These are phyloP conservation scores for Melolontha melolontha DNA, from an alignment of 2,888 invertebrate genomes.

Conservation along the genomic window DNA sequence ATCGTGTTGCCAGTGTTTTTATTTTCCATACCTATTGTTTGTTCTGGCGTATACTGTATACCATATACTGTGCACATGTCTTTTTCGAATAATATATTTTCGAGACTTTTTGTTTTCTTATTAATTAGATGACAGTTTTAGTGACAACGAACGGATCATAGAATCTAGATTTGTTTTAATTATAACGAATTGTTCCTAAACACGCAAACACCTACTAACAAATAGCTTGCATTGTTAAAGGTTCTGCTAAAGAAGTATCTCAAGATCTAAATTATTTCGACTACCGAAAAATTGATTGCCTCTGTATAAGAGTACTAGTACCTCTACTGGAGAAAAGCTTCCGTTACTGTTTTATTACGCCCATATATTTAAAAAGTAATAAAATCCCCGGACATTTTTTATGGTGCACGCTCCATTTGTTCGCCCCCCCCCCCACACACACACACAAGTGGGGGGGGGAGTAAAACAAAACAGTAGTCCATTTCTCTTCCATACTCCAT, in stretches of 20 bases:
- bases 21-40: too few species aligned
- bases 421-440: slow-evolving; percentile 34
- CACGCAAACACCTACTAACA: not conserved
- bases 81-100: too few species aligned
- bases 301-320: slow-evolving; percentile 1
- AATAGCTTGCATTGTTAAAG: not conserved
- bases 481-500: not conserved
- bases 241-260: not conserved
- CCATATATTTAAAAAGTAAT: slow-evolving; percentile 43
- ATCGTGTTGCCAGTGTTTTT: too few species aligned
- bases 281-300: slow-evolving; percentile 31
- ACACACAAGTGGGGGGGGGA: too few species aligned
- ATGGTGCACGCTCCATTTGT: slow-evolving; percentile 38
- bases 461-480: slow-evolving; percentile 36
- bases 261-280: slow-evolving; percentile 23
- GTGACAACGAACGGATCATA: too few species aligned
- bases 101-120: too few species aligned
- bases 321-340: slow-evolving; percentile 14
- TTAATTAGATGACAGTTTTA: too few species aligned
- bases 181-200: not conserved
- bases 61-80: too few species aligned
- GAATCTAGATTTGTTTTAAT: too few species aligned
- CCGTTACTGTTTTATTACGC: slow-evolving; percentile 40
- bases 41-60: too few species aligned
- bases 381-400: slow-evolving; percentile 36